phyloP scores from a whole-genome alignment of 2,888 invertebrate genomes.

The Amphipyra tragopoginis region DNA sequence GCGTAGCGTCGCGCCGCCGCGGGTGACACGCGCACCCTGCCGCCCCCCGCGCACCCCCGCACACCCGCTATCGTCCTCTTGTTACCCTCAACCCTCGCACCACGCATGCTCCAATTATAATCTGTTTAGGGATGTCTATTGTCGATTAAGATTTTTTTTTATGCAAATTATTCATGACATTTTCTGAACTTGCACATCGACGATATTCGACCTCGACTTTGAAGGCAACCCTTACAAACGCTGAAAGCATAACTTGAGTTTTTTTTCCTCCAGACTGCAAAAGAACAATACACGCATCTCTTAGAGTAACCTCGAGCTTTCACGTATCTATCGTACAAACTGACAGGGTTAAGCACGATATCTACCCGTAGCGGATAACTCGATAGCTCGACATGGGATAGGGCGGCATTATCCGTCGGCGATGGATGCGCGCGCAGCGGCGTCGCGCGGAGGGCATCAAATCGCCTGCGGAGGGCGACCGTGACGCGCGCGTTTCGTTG shows the following conservation, averaged over 20 bases:
- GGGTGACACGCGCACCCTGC: conserved; percentile 78
- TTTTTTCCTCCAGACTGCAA: conserved; percentile 42
- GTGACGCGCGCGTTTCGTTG: conserved; percentile 82
- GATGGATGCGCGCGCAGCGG: conserved; percentile 85
- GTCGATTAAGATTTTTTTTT: conserved; percentile 79
- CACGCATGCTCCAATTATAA: conserved; percentile 90
- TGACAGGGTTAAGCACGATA: conserved; percentile 80
- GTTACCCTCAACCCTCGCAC: conserved; percentile 83
- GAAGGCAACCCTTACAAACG: not conserved
- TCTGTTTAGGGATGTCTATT: conserved; percentile 88
- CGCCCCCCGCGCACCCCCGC: conserved; percentile 53
- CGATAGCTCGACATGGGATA: conserved; percentile 86
- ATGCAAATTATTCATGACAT: conserved; percentile 48
- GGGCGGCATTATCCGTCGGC: conserved; percentile 85
- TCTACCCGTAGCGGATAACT: conserved; percentile 80
- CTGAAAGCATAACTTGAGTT: not conserved
- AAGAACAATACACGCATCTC: conserved; percentile 59
- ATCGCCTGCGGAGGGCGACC: conserved; percentile 87
- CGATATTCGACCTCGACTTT: not conserved
- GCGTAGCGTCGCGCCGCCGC: conserved; percentile 77
- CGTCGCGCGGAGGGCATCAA: conserved; percentile 87
- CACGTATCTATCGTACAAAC: conserved; percentile 71
- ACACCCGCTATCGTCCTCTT: conserved; percentile 65
- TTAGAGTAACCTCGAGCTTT: conserved; percentile 64
- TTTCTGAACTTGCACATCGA: conserved; percentile 2